Conservation (phyloP, 2,113 vertebrate genomes). For the Coptodon bakossiorum region DNA sequence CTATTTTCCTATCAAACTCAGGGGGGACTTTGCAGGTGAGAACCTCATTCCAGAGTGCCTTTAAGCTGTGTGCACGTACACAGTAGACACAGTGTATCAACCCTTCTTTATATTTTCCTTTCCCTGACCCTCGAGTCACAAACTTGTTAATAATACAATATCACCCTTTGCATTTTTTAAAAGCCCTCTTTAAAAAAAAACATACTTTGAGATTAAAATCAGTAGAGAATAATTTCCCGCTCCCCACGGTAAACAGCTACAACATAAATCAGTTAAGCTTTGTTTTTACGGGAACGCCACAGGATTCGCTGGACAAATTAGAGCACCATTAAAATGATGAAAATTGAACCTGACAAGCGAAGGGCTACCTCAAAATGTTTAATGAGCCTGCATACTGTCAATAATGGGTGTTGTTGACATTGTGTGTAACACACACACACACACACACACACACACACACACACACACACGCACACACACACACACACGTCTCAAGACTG, state of each 20-base stretch:
- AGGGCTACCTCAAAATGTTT: background rate
- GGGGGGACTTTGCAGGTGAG: conserved; percentile 28
- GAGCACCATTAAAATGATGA: background rate
- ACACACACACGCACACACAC: background rate
- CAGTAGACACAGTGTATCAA: background rate
- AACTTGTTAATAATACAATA: background rate
- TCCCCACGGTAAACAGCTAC: background rate
- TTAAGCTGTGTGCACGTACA: background rate
- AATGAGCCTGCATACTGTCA: background rate
- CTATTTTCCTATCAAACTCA: conserved; percentile 22
- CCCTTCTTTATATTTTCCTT: background rate
- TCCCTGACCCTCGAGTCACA: background rate
- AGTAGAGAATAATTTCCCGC: background rate
- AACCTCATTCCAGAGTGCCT: conserved; percentile 37
- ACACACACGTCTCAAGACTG: background rate
- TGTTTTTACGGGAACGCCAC: background rate
- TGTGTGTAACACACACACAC: background rate
- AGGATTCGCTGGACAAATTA: background rate
- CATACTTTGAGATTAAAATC: background rate
- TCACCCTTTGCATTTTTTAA: background rate
- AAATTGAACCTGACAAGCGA: background rate
- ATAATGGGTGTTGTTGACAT: background rate
- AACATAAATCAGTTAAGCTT: background rate
- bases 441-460: background rate
- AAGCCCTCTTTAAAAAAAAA: background rate